These are phyloP conservation scores for Nomada ferruginata DNA, from an alignment of 2,888 invertebrate species.

Conservation along the genomic window DNA sequence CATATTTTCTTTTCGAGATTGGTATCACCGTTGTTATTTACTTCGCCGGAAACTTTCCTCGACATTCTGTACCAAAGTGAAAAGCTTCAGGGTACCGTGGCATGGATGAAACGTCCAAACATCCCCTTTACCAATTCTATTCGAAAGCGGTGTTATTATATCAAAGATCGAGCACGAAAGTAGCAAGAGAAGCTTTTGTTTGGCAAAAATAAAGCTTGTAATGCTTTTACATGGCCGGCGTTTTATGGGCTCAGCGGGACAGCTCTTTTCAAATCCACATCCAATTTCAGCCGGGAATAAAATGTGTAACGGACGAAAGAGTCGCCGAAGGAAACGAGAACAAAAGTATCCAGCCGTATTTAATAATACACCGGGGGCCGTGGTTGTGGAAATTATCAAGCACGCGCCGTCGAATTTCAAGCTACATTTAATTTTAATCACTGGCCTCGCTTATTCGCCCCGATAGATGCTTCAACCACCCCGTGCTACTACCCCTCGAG, in stretches of 20 bases:
- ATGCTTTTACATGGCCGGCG: neutral
- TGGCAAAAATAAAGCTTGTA: neutral
- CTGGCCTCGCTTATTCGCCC: neutral
- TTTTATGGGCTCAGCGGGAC: neutral
- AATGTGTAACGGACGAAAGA: conserved; percentile 12
- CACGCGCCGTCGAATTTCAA: conserved; percentile 27
- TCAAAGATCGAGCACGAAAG: conserved; percentile 3
- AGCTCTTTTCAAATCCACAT: conserved; percentile 1
- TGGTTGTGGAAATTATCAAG: conserved; percentile 7
- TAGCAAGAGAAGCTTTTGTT: conserved; percentile 1
- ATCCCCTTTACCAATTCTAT: neutral
- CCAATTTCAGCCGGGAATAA: conserved; percentile 17
- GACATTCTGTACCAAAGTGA: neutral
- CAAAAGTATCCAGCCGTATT: conserved; percentile 21
- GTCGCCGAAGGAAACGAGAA: conserved; percentile 23
- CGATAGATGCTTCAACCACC: neutral
- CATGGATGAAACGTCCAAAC: neutral
- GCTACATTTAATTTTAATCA: conserved; percentile 42
- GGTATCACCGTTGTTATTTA: neutral
- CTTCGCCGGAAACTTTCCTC: neutral
- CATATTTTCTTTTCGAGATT: neutral
- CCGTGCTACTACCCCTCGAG: neutral
- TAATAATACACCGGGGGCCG: conserved; percentile 22
- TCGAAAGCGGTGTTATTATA: neutral
- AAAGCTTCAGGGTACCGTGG: neutral